Conservation (phyloP, 2,113 vertebrate genomes). For the Pseudopodoces humilis region DNA sequence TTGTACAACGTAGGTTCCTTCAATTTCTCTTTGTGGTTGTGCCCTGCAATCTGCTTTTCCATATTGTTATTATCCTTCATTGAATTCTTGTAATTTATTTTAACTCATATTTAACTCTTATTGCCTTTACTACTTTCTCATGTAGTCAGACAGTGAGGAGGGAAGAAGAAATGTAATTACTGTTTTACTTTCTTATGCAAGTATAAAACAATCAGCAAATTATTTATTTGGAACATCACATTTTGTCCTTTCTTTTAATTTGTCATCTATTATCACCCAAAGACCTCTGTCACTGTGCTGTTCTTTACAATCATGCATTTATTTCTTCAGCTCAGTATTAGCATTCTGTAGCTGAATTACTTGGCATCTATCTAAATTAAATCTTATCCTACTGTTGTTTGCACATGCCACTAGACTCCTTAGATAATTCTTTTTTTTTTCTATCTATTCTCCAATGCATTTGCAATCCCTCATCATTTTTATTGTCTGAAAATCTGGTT, state of each 20-base stretch:
- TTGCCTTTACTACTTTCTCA: background rate
- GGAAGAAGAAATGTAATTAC: background rate
- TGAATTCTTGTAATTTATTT: conserved; percentile 22
- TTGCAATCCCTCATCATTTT: conserved; percentile 31
- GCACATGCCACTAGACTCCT: conserved; percentile 36
- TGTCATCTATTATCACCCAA: conserved; percentile 42
- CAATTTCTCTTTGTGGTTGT: background rate
- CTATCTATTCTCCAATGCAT: background rate
- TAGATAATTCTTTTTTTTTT: background rate
- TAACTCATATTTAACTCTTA: background rate
- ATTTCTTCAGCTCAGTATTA: conserved; percentile 45
- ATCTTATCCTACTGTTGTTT: conserved; percentile 62
- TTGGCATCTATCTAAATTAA: conserved; percentile 70
- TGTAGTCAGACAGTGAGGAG: background rate
- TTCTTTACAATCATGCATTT: conserved; percentile 28
- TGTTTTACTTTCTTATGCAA: background rate
- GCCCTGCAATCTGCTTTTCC: background rate
- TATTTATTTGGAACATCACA: conserved; percentile 28
- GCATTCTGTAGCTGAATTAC: conserved; percentile 47
- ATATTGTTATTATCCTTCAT: background rate
- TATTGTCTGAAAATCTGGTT: conserved; percentile 46
- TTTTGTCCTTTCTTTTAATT: conserved; percentile 49
- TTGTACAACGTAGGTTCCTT: background rate
- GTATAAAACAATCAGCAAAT: conserved; percentile 22
- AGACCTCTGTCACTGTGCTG: conserved; percentile 4